Evolutionary conservation across 2,113 vertebrate genomes (phyloP), one percentile per base, ranked within the genome.

Genomic region (Glaucidium brasilianum): DNA sequence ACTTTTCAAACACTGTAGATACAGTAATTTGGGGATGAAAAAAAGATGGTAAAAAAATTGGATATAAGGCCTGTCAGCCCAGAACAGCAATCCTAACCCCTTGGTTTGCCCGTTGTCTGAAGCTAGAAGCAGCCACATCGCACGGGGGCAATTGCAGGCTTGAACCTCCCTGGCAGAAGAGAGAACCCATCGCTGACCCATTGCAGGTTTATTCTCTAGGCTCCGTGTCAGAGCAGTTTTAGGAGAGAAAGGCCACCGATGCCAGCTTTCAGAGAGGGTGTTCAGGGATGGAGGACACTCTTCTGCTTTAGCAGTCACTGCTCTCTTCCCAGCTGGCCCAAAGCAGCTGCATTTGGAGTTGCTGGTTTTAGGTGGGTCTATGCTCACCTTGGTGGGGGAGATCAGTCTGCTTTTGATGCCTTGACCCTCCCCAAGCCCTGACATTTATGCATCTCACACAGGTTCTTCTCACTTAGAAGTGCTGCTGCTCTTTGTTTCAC

Each of bases 351-450:
- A 5, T 17, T 75, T 39, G 81, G 35, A 50, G 6, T n/a, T 64
- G 14, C 49, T 69, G 62, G 55, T 20, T 74, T 85, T 80, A 69
- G 49, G 41, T 8, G 37, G 47, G 16, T 5, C 26, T 62, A 5
- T 34, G 47, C 12, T 80, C 32, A 29, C 14, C 13, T 35, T 29
- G 15, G n/a, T 29, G 22, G n/a, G 10, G 27, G 29, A 77, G 35
- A 50, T 49, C 2, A 10, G 29, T 14, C 4, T 0, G 4, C n/a
- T 56, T 80, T 29, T 67, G 47, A 29, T 76, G 25, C 6, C 20
- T 13, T 67, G 74, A 52, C n/a, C 23, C 4, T 1, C 4, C 1
- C 20, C 18, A 59, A 49, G 1, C 13, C 23, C 49, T 12, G 7
- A 68, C 62, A n/a, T 62, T 34, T 35, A 23, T 78, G 15, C 15